A percentile compares a stretch with the other conserved stretches of the same genome.
phyloP scores from a whole-genome alignment of 2,797 vertebrate genomes.

The Bradypodion pumilum region DNA sequence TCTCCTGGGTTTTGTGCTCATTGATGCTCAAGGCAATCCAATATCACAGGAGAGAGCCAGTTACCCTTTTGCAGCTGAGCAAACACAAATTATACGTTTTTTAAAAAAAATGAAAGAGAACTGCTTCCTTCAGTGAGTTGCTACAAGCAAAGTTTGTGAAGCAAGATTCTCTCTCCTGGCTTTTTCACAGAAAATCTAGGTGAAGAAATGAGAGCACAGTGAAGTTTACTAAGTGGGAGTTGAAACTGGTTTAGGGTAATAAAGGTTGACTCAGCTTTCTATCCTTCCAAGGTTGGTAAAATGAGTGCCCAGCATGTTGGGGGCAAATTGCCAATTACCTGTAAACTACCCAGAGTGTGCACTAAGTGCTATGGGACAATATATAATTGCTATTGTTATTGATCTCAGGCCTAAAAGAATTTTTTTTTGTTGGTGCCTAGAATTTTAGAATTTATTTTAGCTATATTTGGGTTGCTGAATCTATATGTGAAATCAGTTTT shows the following conservation, averaged over 20 bases:
- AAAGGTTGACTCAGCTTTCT: too few relatives aligned
- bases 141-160: slow-evolving; percentile 8
- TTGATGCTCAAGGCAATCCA: slow-evolving; percentile 30
- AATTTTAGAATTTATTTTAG: too few relatives aligned
- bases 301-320: too few relatives aligned
- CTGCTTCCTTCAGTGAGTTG: slow-evolving; percentile 7
- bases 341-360: too few relatives aligned
- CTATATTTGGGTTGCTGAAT: too few relatives aligned
- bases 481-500: too few relatives aligned
- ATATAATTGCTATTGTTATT: too few relatives aligned
- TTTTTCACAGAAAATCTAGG: slow-evolving; percentile 14
- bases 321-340: too few relatives aligned
- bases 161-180: not conserved
- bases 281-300: too few relatives aligned
- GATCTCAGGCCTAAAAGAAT: too few relatives aligned
- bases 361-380: too few relatives aligned
- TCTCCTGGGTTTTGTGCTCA: slow-evolving; percentile 2
- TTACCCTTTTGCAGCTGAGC: slow-evolving; percentile 31
- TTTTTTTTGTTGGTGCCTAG: too few relatives aligned
- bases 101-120: not conserved
- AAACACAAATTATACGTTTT: not conserved
- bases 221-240: slow-evolving; percentile 3
- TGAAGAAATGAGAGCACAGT: not conserved
- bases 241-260: slow-evolving; percentile 29
- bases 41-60: slow-evolving; percentile 5